Conservation (phyloP, 2,797 vertebrate species). For the Oophaga sylvatica region DNA sequence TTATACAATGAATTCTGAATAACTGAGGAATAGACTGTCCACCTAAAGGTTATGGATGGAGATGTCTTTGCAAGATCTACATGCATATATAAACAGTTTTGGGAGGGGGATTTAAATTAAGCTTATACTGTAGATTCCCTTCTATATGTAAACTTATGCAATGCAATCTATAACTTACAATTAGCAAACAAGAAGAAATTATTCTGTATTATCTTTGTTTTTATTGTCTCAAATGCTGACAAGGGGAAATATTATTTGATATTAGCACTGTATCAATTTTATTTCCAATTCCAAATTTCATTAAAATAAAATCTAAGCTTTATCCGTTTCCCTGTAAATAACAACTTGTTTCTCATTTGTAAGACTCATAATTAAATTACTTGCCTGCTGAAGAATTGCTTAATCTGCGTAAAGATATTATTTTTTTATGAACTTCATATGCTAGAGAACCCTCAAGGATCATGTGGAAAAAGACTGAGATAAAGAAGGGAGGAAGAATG, state of each 20-base stretch:
- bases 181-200: background rate
- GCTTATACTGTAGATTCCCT: too few species aligned
- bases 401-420: slow-evolving; percentile 19
- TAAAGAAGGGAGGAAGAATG: slow-evolving; percentile 12
- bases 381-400: slow-evolving; percentile 4
- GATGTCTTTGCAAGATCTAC: too few species aligned
- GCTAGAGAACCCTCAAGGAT: slow-evolving; percentile 17
- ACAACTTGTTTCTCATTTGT: slow-evolving; percentile 20
- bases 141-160: background rate
- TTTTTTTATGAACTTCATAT: slow-evolving; percentile 26
- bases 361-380: slow-evolving; percentile 43
- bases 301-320: background rate
- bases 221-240: background rate
- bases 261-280: background rate
- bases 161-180: background rate
- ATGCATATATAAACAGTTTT: too few species aligned
- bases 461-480: slow-evolving; percentile 7
- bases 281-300: background rate
- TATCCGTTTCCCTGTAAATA: slow-evolving; percentile 1
- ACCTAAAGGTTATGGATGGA: too few species aligned
- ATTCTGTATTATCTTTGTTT: background rate
- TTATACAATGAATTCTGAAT: too few species aligned
- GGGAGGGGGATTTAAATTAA: too few species aligned
- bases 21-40: too few species aligned
- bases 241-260: background rate